Percentiles rank a stretch among this genome's conserved stretches.
Evolutionary conservation across 2,797 vertebrate species (phyloP).

Genomic region (Botia almorhae): DNA sequence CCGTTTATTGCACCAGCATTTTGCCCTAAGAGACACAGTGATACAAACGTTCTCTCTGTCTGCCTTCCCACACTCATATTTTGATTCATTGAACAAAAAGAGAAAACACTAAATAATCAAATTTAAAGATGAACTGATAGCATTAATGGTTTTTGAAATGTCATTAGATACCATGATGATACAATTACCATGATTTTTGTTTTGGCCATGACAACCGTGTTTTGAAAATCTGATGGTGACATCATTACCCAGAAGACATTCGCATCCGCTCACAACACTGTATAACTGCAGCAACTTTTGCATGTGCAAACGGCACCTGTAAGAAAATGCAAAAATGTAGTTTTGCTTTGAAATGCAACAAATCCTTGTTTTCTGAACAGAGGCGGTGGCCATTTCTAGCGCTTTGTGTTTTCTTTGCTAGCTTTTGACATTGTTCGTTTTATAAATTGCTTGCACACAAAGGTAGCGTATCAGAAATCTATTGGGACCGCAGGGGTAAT

Average conservation of each 20-base stretch:
- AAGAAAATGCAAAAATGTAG: not conserved
- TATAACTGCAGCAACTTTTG: not conserved
- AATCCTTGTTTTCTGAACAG: not conserved
- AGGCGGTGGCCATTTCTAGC: not conserved
- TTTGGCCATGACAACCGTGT: too few relatives aligned
- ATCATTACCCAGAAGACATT: not conserved
- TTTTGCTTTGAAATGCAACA: not conserved
- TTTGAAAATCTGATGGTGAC: too few relatives aligned
- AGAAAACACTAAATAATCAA: too few relatives aligned
- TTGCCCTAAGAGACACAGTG: too few relatives aligned
- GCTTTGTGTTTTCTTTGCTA: not conserved
- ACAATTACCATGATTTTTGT: too few relatives aligned
- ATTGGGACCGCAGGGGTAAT: constrained; percentile 5
- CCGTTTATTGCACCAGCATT: too few relatives aligned
- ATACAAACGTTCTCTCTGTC: too few relatives aligned
- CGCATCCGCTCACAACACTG: not conserved
- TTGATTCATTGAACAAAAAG: too few relatives aligned
- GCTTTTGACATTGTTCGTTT: not conserved
- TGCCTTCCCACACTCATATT: too few relatives aligned
- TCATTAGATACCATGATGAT: too few relatives aligned
- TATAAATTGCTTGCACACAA: not conserved
- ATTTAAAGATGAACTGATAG: too few relatives aligned
- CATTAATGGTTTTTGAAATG: too few relatives aligned
- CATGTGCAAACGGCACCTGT: not conserved
- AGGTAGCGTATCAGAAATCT: not conserved